Evolutionary conservation across 2,888 invertebrate species (phyloP), one percentile per base, ranked within the genome.

Genomic region (Drosophila sordidula): DNA sequence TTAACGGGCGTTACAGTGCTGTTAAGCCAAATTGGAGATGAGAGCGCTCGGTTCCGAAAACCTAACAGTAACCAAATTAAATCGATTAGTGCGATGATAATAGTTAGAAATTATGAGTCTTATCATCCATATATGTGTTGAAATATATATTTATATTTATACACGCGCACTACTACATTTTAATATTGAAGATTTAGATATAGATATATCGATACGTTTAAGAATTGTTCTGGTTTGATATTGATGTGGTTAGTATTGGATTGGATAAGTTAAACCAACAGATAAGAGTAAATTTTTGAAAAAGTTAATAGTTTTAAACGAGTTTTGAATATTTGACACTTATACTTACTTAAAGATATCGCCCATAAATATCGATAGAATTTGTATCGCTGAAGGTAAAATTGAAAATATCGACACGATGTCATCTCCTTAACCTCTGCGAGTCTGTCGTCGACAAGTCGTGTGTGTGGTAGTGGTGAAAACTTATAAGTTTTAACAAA

Each of bases 381-480:
- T 12, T n/a, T 9, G 12, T 11, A 16, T 25, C 25, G 32, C 29
- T 14, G 4, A 44, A 55, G 32, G 26, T 22, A 9, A 9, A 25
- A 52, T 29, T 1, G 3, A 3, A 45, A 29, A 22, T 56, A 74
- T 73, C 73, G 69, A 32, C 6, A 11, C 6, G 16, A 34, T 73
- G 51, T 22, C 70, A 63, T 56, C 75, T 57, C 72, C 36, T 8
- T 58, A 75, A 75, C 61, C 61, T 76, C 61, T 70, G 66, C 58
- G 58, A 72, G 77, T 75, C 68, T 75, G 63, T 73, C 69, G 78
- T 73, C 69, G 78, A 73, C 69, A 52, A 75, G 69, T 64, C 78
- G 75, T 78, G 78, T 50, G 77, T 67, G 63, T 73, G 68, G 75
- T 73, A 64, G 74, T 73, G 74, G 78, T 73, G 75, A 75, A 75